phyloP scores from a whole-genome alignment of 2,113 vertebrate species.

The Archocentrus centrarchus region DNA sequence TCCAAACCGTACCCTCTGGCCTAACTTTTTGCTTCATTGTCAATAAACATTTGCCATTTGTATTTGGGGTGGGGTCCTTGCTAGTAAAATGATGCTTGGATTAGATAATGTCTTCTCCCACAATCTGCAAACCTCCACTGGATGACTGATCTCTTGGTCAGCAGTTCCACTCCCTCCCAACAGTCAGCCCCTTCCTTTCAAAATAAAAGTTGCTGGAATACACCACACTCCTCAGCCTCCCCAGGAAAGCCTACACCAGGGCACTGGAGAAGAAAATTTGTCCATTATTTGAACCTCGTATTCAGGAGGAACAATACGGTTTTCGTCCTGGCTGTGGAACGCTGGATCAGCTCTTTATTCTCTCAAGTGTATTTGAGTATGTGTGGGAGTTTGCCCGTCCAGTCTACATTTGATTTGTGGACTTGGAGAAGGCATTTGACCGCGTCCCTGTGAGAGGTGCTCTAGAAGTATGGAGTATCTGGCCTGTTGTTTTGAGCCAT shows the following conservation, averaged over 20 bases:
- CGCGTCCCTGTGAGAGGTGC: no score
- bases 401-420: no score
- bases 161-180: not conserved
- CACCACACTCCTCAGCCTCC: not conserved
- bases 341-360: not conserved
- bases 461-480: no score
- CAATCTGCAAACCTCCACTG: conserved; percentile 2
- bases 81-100: not conserved
- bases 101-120: conserved; percentile 49
- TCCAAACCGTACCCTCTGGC: no score
- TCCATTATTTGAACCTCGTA: not conserved
- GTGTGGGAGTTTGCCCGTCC: no score
- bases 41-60: not conserved
- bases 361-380: no score
- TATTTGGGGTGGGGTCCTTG: not conserved
- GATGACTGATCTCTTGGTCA: conserved; percentile 43
- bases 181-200: conserved; percentile 10
- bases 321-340: not conserved
- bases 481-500: no score
- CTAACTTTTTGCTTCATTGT: no score
- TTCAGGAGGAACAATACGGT: not conserved
- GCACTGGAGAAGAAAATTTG: no score
- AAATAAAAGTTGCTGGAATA: not conserved
- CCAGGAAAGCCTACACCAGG: not conserved
- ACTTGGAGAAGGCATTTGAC: no score